phyloP scores from a whole-genome alignment of 2,113 vertebrate genomes.

The Pseudopodoces humilis region DNA sequence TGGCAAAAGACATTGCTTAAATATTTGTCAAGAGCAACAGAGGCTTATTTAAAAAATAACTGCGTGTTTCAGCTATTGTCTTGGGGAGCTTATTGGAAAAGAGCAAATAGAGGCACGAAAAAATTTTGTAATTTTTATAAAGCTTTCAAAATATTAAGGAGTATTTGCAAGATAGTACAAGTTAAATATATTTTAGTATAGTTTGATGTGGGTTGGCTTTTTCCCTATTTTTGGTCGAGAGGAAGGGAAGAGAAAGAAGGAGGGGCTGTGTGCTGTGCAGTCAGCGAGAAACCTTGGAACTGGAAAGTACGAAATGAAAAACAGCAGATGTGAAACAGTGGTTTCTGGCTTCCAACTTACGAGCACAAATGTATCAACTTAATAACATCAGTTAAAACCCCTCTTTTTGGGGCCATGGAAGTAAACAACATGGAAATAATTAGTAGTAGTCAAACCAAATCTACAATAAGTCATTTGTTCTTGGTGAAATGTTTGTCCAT shows the following conservation, averaged over 20 bases:
- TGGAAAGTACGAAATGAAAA: slow-evolving; percentile 21
- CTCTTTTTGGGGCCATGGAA: neutral
- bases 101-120: neutral
- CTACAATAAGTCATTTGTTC: neutral
- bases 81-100: neutral
- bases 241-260: neutral
- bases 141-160: neutral
- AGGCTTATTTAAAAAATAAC: neutral
- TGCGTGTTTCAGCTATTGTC: neutral
- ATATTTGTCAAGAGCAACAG: neutral
- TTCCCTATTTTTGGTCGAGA: neutral
- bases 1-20: neutral
- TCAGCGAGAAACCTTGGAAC: neutral
- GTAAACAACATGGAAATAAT: neutral
- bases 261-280: neutral
- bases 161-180: neutral
- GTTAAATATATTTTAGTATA: neutral
- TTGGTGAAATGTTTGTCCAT: neutral
- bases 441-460: neutral
- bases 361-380: slow-evolving; percentile 15
- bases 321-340: neutral
- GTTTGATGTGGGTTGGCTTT: neutral
- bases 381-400: neutral
- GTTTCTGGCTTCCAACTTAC: slow-evolving; percentile 29
- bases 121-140: neutral